Evolutionary conservation across 2,797 vertebrate genomes (phyloP), one percentile per base, ranked within the genome.

Genomic region (Pristis pectinata): DNA sequence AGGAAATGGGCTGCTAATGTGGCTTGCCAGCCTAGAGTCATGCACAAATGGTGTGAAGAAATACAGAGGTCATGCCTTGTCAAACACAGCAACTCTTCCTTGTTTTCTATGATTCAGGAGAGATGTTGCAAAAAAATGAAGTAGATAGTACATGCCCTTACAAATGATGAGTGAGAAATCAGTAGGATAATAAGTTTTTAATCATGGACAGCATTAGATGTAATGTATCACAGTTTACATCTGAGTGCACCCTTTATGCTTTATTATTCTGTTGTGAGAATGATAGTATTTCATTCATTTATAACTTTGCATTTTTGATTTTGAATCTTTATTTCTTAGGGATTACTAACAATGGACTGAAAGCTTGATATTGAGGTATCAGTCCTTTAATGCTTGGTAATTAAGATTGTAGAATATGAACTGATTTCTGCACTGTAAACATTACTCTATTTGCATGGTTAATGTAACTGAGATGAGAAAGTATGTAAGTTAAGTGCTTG

Each of bases 11-110:
- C 97, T 96, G 97, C 98, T 99, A 99, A 99, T 99, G 98, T 97
- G 98, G 97, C 98, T 98, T 98, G 98, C 97, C 98, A 98, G 97
- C 97, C 96, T 97, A 97, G 98, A 98, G 98, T 99, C 99, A 99
- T 98, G 99, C 98, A 96, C 98, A 96, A 96, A 97, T 97, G 97
- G 98, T 97, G 97, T 97, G 97, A 98, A 98, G 97, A 97, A 97
- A 98, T 97, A 97, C 97, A 96, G 95, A 96, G 98, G 98, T 98
- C 98, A 98, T 97, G 83, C 97, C 97, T 97, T 98, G 98, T 98
- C 98, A 98, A 97, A 97, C 97, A 96, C 96, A 97, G 96, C 97
- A 97, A 94, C 97, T 97, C 97, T 97, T 97, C 97, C 95, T 96
- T 97, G 97, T 97, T 96, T 94, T 97, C 96, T 97, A 95, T 96